These are phyloP conservation scores for Corticium candelabrum DNA, from an alignment of 37 sponge, comb jelly and placozoan species.

Conservation along the genomic window DNA sequence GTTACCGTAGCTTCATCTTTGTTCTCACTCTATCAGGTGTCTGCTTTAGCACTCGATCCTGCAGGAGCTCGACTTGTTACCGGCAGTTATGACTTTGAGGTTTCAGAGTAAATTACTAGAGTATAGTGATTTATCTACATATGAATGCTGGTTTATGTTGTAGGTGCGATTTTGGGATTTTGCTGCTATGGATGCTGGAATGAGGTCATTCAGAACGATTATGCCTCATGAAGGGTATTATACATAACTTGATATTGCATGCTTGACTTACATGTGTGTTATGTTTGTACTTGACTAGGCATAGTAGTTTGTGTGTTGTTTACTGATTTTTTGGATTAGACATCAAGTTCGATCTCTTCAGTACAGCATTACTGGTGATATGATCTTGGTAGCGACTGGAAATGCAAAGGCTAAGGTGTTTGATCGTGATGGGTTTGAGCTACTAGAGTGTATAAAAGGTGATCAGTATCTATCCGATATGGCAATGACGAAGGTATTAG, in stretches of 20 bases:
- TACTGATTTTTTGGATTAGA: constrained; percentile 18
- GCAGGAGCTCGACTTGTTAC: constrained; percentile 82
- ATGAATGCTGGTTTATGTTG: background rate
- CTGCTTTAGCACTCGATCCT: constrained; percentile 81
- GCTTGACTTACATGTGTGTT: background rate
- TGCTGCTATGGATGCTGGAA: constrained; percentile 66
- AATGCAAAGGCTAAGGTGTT: constrained; percentile 88
- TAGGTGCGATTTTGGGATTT: constrained; percentile 73
- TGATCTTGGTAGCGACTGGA: constrained; percentile 62
- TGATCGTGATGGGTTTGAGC: constrained; percentile 72
- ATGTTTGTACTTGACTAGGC: too few relatives aligned
- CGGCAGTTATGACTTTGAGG: constrained; percentile 80
- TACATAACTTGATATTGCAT: too few relatives aligned
- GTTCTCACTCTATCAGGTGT: constrained; percentile 32
- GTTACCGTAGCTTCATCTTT: background rate
- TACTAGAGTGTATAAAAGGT: constrained; percentile 77
- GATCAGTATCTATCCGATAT: constrained; percentile 87
- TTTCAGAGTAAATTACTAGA: constrained; percentile 13
- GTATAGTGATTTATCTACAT: background rate
- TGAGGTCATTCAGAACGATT: constrained; percentile 63
- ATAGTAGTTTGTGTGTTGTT: background rate
- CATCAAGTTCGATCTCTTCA: constrained; percentile 67
- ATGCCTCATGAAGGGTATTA: constrained; percentile 71
- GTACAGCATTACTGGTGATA: constrained; percentile 80
- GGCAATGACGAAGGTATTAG: constrained; percentile 85